Percentiles rank a stretch among this genome's conserved stretches.
Conservation (phyloP, 2,797 vertebrate genomes). For the Typhlichthys eigenmanni region DNA sequence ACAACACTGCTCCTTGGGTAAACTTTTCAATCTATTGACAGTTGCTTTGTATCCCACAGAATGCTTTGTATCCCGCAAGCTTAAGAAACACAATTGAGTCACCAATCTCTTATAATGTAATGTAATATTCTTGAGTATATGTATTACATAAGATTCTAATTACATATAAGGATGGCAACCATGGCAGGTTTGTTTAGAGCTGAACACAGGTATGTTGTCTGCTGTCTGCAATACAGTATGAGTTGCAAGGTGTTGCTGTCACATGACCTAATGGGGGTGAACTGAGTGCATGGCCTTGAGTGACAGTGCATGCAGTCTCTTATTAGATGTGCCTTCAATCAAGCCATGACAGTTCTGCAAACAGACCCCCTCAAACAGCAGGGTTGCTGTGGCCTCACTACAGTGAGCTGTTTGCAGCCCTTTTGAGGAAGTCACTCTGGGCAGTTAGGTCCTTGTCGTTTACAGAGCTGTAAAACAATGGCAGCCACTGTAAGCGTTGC, state of each 20-base stretch:
- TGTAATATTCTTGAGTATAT: too few relatives aligned
- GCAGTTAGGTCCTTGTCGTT: not conserved
- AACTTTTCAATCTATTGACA: slow-evolving; percentile 31
- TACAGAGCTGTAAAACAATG: slow-evolving; percentile 1
- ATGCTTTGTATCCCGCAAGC: slow-evolving; percentile 21
- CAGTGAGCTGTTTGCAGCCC: not conserved
- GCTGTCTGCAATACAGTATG: not conserved
- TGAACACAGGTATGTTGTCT: not conserved
- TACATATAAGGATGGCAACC: too few relatives aligned
- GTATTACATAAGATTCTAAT: too few relatives aligned
- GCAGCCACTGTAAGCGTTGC: too few relatives aligned
- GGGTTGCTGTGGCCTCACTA: not conserved
- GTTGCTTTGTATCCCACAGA: slow-evolving; percentile 12
- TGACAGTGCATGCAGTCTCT: slow-evolving; percentile 57
- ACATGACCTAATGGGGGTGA: slow-evolving; percentile 45
- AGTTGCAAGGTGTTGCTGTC: slow-evolving; percentile 36
- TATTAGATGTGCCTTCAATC: slow-evolving; percentile 24
- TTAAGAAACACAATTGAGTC: slow-evolving; percentile 18
- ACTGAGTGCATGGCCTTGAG: slow-evolving; percentile 16
- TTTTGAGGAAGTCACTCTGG: slow-evolving; percentile 9
- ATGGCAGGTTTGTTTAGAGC: too few relatives aligned
- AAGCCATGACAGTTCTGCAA: slow-evolving; percentile 55
- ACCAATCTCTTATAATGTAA: not conserved
- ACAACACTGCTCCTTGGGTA: slow-evolving; percentile 48
- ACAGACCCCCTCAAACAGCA: slow-evolving; percentile 5